Evolutionary conservation across 1,140 invertebrate genomes (phyloP).

Genomic region (Diachasmimorpha longicaudata): DNA sequence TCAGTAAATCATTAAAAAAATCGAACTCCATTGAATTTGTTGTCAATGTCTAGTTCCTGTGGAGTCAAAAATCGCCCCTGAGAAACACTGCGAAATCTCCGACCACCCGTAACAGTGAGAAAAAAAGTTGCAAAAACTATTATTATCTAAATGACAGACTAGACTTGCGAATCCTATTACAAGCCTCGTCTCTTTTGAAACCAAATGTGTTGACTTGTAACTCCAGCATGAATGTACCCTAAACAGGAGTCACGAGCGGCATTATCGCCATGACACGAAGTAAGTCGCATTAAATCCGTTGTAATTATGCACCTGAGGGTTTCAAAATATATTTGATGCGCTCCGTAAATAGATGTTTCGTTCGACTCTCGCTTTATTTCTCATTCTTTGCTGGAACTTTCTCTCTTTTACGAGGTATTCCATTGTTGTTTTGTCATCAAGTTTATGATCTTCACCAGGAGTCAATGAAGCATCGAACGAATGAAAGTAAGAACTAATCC

Average conservation of each 20-base stretch:
- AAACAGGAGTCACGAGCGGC: constrained; percentile 13
- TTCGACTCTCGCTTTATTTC: background rate
- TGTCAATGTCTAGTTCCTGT: too few species aligned
- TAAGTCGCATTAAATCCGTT: background rate
- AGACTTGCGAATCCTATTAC: constrained; percentile 2
- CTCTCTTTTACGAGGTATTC: background rate
- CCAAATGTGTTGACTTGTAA: constrained; percentile 30
- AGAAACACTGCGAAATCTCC: background rate
- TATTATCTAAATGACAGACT: constrained; percentile 41
- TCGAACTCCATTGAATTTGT: too few species aligned
- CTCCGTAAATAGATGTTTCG: background rate
- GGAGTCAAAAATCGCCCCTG: too few species aligned
- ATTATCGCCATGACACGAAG: background rate
- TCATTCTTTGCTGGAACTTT: background rate
- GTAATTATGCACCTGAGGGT: background rate
- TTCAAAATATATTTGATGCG: background rate
- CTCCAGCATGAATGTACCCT: background rate
- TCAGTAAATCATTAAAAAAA: too few species aligned
- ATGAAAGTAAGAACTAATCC: constrained; percentile 5
- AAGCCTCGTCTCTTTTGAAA: constrained; percentile 24
- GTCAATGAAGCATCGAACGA: background rate
- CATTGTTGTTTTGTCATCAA: background rate
- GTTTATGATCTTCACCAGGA: background rate
- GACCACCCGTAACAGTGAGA: background rate
- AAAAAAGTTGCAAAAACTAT: constrained; percentile 9